Evolutionary conservation across 2,888 invertebrate genomes (phyloP).

Genomic region (Cosmia pyralina): DNA sequence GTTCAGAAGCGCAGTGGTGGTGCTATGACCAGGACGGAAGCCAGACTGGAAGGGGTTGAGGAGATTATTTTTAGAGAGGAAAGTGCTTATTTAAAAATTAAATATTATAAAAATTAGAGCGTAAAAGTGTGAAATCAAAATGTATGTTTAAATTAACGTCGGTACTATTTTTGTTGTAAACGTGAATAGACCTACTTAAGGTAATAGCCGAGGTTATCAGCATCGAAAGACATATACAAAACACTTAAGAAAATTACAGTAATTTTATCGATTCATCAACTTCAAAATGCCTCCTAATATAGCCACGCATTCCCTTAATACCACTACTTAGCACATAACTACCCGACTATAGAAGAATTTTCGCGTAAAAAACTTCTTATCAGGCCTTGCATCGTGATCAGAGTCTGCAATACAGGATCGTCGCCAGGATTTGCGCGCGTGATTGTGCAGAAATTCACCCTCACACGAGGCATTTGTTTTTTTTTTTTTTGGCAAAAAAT

Average conservation of each 20-base stretch:
- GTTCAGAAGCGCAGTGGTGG: too few relatives aligned
- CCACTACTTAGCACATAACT: constrained; percentile 8
- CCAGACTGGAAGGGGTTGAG: too few relatives aligned
- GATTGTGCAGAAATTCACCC: constrained; percentile 73
- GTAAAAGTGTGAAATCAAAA: background rate
- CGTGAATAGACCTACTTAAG: background rate
- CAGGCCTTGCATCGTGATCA: constrained; percentile 42
- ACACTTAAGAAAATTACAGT: constrained; percentile 3
- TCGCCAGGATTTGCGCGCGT: constrained; percentile 57
- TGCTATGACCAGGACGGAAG: too few relatives aligned
- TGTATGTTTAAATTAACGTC: background rate
- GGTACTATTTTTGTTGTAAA: constrained; percentile 16
- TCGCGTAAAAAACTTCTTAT: constrained; percentile 47
- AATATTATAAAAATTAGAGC: too few relatives aligned
- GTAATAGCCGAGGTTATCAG: background rate
- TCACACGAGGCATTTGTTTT: constrained; percentile 71
- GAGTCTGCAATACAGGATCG: constrained; percentile 31
- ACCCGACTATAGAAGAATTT: constrained; percentile 26
- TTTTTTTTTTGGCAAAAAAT: constrained; percentile 75
- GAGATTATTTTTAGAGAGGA: too few relatives aligned
- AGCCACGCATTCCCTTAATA: background rate
- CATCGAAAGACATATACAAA: background rate
- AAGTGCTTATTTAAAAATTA: too few relatives aligned
- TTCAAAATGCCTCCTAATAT: background rate
- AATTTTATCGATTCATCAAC: constrained; percentile 11